Evolutionary conservation across 30 jellyfish, hydroid and myxozoan genomes (phyloP).

Genomic region (Turritopsis dohrnii): DNA sequence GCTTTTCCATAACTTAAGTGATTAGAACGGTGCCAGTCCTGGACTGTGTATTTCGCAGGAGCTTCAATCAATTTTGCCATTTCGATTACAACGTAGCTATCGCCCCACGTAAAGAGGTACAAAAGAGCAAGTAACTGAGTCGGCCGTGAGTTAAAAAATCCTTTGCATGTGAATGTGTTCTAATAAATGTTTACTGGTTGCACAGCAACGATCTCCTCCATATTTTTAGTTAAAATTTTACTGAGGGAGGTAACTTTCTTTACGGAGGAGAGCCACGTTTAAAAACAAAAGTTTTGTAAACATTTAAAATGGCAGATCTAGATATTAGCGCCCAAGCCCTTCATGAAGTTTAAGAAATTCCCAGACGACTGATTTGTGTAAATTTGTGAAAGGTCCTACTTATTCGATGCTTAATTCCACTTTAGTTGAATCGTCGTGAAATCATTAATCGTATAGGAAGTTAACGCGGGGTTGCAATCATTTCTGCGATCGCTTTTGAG

Average conservation of each 20-base stretch:
- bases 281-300: neutral
- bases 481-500: too few species aligned
- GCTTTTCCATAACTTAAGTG: slow-evolving; percentile 72
- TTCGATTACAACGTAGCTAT: too few species aligned
- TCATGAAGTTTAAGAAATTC: too few species aligned
- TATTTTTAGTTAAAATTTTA: too few species aligned
- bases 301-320: neutral
- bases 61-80: slow-evolving; percentile 80
- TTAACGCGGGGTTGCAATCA: too few species aligned
- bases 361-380: too few species aligned
- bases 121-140: neutral
- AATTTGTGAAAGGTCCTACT: too few species aligned
- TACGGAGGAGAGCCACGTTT: neutral
- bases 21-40: slow-evolving; percentile 93
- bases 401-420: too few species aligned
- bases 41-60: slow-evolving; percentile 78
- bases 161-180: neutral
- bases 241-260: neutral
- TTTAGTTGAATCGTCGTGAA: too few species aligned
- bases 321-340: neutral
- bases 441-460: too few species aligned
- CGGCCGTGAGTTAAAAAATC: neutral
- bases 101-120: neutral
- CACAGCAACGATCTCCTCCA: neutral
- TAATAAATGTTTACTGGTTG: neutral